Evolutionary conservation across 2,888 invertebrate genomes (phyloP), one percentile per base, ranked within the genome.

Genomic region (Cremastinae sp.): DNA sequence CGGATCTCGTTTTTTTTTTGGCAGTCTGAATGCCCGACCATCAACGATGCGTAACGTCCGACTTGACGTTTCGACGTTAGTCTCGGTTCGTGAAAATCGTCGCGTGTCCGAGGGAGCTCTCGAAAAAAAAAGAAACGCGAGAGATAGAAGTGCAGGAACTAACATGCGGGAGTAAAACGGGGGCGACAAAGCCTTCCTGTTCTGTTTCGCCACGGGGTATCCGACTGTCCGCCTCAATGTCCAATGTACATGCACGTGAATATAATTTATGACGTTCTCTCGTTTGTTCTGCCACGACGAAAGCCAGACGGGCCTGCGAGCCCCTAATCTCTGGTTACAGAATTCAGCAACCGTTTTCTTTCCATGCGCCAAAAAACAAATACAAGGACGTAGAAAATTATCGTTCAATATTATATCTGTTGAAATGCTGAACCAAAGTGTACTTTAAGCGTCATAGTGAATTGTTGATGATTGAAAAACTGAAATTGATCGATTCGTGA

Each of bases 101-200:
- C 41, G 75, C 65, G 71, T 75, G 71, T 75, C 66, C 72, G 28
- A 53, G 51, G 22, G 53, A 28, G 70, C 2, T 20, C 54, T 36
- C 1, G 12, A 43, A 41, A 43, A 12, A 41, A 18, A 38, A 12
- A 51, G 14, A n/a, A 64, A 10, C 12, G 14, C 36, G n/a, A 53
- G 10, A 41, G 34, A 49, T 41, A 51, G 22, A 22, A 14, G 12
- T 5, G 65, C n/a, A 8, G 47, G 47, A 69, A 59, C 36, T 54
- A 53, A 22, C 47, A 47, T 9, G 72, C 72, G 72, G 76, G 74
- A 76, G 75, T 79, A 72, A 68, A 81, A 79, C 75, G 75, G 75
- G 66, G 79, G 79, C 81, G 83, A 86, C 86, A 85, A 86, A 86
- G 84, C 83, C 80, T 83, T 83, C 77, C 82, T 81, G 82, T 83